phyloP scores from a whole-genome alignment of 2,113 vertebrate genomes.

The Tenrec ecaudatus region DNA sequence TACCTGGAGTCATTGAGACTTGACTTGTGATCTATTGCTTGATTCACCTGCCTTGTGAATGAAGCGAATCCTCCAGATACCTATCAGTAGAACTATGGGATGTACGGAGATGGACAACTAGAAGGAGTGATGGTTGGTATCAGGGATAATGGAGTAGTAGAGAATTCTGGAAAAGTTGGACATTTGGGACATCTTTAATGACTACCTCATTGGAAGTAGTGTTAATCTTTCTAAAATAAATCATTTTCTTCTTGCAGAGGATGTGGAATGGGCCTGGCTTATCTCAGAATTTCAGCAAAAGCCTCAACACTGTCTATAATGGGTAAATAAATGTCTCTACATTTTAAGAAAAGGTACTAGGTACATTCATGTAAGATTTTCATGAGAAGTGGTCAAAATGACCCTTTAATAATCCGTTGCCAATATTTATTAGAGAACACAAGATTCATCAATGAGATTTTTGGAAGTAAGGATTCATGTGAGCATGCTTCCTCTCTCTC shows the following conservation, averaged over 20 bases:
- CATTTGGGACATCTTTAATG: no score
- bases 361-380: neutral
- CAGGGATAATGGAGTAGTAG: no score
- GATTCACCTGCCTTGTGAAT: no score
- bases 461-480: neutral
- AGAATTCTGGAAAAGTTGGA: no score
- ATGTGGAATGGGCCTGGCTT: neutral
- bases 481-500: neutral
- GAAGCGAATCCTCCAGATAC: no score
- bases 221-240: no score
- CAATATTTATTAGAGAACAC: neutral
- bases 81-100: no score
- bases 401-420: neutral
- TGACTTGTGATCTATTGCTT: no score
- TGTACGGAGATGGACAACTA: no score
- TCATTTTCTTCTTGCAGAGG: neutral
- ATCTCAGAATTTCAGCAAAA: neutral
- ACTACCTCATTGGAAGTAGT: no score
- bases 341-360: neutral
- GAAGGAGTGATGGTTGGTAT: no score
- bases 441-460: neutral
- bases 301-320: neutral
- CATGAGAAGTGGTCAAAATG: neutral
- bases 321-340: neutral
- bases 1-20: no score